phyloP scores from a whole-genome alignment of 2,888 invertebrate genomes.

The Crepidodera aurea region DNA sequence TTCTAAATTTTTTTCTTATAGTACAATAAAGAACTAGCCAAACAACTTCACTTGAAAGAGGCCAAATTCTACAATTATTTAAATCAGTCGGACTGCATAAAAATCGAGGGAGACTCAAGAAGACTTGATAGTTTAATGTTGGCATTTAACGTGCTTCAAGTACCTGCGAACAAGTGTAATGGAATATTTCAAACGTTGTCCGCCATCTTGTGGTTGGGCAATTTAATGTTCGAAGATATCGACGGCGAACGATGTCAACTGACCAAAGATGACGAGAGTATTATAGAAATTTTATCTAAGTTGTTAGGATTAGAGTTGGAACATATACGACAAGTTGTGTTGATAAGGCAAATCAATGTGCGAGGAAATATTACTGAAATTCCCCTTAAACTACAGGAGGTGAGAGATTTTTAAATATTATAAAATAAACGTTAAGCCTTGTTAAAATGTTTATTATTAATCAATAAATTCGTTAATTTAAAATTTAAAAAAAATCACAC shows the following conservation, averaged over 20 bases:
- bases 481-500: too few relatives aligned
- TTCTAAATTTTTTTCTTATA: slow-evolving; percentile 56
- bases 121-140: slow-evolving; percentile 85
- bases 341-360: slow-evolving; percentile 80
- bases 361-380: slow-evolving; percentile 93
- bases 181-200: slow-evolving; percentile 89
- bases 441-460: too few relatives aligned
- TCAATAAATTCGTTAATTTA: too few relatives aligned
- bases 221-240: slow-evolving; percentile 85
- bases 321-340: slow-evolving; percentile 78
- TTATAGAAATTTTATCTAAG: slow-evolving; percentile 75
- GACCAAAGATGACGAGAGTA: slow-evolving; percentile 74
- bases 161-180: slow-evolving; percentile 85
- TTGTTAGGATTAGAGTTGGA: slow-evolving; percentile 79
- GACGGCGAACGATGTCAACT: slow-evolving; percentile 87
- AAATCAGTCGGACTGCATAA: slow-evolving; percentile 78
- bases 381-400: slow-evolving; percentile 86
- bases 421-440: too few relatives aligned
- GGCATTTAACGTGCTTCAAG: slow-evolving; percentile 88
- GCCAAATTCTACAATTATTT: slow-evolving; percentile 84
- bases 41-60: slow-evolving; percentile 76
- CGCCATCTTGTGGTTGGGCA: slow-evolving; percentile 91
- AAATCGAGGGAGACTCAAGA: slow-evolving; percentile 73
- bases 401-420: slow-evolving; percentile 59
- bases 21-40: slow-evolving; percentile 78